Conservation (phyloP, 2,888 invertebrate species). For the Tenodera sinensis region DNA sequence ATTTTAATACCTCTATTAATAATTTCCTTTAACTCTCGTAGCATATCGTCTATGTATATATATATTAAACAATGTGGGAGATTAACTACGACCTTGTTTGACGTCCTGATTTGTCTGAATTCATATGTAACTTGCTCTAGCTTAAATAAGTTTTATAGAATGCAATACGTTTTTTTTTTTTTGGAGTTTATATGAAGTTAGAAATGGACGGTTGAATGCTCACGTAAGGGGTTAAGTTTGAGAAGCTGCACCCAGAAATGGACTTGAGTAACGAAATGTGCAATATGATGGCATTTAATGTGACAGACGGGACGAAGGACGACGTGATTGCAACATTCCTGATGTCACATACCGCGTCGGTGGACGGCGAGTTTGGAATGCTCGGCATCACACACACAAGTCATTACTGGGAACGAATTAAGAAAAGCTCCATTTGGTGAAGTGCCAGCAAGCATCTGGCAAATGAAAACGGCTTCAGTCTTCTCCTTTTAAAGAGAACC, state of each 20-base stretch:
- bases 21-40: no score
- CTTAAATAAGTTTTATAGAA: no score
- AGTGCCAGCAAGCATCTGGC: conserved; percentile 24
- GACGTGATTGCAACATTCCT: background rate
- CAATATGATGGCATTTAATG: background rate
- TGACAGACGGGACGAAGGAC: no score
- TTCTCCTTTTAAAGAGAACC: background rate
- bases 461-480: background rate
- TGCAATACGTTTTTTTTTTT: no score
- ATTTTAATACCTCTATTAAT: no score
- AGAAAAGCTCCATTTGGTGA: conserved; percentile 29
- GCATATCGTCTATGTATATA: no score
- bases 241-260: background rate
- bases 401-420: conserved; percentile 26
- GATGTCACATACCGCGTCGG: background rate
- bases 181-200: no score
- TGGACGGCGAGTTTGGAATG: background rate
- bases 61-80: no score
- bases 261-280: background rate
- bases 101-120: no score
- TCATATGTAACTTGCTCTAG: no score
- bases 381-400: background rate
- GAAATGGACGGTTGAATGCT: no score
- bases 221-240: background rate
- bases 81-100: no score